These are phyloP conservation scores for Ennomos quercinarius DNA, from an alignment of 2,888 invertebrate genomes.

Conservation along the genomic window DNA sequence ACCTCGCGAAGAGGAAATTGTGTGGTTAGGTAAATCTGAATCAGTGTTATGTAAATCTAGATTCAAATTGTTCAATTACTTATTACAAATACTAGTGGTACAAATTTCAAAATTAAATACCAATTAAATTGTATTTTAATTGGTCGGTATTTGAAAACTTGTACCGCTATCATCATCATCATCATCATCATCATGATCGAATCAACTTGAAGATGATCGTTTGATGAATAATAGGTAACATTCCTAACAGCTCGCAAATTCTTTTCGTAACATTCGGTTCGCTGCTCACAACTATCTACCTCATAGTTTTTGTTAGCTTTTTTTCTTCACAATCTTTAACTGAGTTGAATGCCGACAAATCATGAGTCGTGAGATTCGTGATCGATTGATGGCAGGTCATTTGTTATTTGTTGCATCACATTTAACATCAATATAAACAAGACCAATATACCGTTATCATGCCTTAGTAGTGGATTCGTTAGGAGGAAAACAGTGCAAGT, in stretches of 20 bases:
- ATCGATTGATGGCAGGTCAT: conserved; percentile 17
- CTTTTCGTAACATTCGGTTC: conserved; percentile 20
- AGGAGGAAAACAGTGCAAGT: too few relatives aligned
- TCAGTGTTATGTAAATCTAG: conserved; percentile 12
- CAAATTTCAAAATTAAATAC: too few relatives aligned
- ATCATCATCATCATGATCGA: too few relatives aligned
- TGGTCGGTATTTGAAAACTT: too few relatives aligned
- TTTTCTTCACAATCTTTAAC: conserved; percentile 8
- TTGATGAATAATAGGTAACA: conserved; percentile 11
- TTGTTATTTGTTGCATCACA: conserved; percentile 16
- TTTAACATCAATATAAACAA: conserved; percentile 11
- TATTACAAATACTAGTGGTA: too few relatives aligned
- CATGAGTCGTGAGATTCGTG: conserved; percentile 20
- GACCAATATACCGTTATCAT: conserved; percentile 5
- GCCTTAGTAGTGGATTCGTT: neutral
- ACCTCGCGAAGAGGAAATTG: conserved; percentile 19
- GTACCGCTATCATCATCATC: too few relatives aligned
- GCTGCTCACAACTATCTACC: neutral
- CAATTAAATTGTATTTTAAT: too few relatives aligned
- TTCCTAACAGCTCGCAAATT: conserved; percentile 20
- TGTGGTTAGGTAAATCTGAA: conserved; percentile 11
- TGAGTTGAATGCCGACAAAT: conserved; percentile 14
- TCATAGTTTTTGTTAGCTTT: conserved; percentile 15
- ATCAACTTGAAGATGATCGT: conserved; percentile 8
- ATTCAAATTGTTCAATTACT: conserved; percentile 11